Conservation (phyloP, 2,113 vertebrate genomes). For the Pseudonaja textilis region DNA sequence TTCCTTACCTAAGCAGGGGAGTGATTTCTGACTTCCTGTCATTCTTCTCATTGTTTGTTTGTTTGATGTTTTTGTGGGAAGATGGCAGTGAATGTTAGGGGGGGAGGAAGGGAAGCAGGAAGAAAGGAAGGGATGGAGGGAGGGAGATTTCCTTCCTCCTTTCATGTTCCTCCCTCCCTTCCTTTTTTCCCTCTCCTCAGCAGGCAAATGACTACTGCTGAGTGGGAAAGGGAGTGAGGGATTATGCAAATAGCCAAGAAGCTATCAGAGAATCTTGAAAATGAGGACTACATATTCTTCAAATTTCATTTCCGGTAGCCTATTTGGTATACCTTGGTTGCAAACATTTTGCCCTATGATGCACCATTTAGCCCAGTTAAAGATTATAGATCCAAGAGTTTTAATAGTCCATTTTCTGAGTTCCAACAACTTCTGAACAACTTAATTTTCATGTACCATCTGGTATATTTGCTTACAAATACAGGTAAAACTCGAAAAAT, state of each 20-base stretch:
- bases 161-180: background rate
- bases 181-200: background rate
- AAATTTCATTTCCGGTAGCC: background rate
- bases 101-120: too few relatives aligned
- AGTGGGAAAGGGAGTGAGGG: background rate
- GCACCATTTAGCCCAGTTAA: background rate
- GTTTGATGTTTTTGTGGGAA: background rate
- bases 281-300: background rate
- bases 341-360: background rate
- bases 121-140: background rate
- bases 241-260: background rate
- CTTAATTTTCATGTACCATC: background rate
- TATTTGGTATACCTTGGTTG: background rate
- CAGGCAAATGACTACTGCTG: background rate
- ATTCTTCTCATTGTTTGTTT: background rate
- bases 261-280: background rate
- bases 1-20: too few relatives aligned
- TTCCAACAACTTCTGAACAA: background rate
- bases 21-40: background rate
- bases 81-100: background rate
- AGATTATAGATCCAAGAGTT: background rate
- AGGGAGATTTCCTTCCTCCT: background rate
- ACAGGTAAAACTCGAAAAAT: background rate
- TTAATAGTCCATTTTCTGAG: background rate
- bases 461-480: background rate